Base-by-base conservation (phyloP, 2,888 invertebrate genomes). In the Sisyra terminalis region DNA sequence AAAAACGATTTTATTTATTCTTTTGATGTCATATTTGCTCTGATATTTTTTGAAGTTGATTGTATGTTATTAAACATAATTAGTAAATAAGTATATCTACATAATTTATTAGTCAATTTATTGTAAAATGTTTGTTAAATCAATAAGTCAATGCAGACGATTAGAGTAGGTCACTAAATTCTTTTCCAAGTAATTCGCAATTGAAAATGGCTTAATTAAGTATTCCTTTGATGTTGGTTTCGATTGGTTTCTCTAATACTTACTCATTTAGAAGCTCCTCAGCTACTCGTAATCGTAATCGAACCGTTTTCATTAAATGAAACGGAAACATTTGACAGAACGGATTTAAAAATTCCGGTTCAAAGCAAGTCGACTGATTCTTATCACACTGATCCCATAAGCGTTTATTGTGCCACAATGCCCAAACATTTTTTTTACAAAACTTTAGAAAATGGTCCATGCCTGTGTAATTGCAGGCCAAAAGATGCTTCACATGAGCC, bases 221-320 rank as follows among this genome's bases (percentile, higher is more conserved):
- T 6, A 9, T 9, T 32, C 32, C 4, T 11, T 40, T 13, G 32
- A 32, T 32, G n/a, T 32, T n/a, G 4, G n/a, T 32, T 11, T 35
- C 8, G 8, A 29, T 16, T 11, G 13, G 13, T 9, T 37, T 16
- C n/a, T 11, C n/a, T 11, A 35, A 14, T 29, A 39, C 29, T 61
- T 73, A 67, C 58, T 83, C 80, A 49, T 75, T 67, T 44, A 89
- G 64, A 41, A 89, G 64, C 47, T 73, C 69, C 54, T 82, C 78
- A 38, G 83, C 75, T 10, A 82, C 69, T 46, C 72, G 70, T 51
- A 88, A 67, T 47, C 87, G 70, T 52, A 89, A 60, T 46, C 89
- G 69, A 16, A 89, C 88, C 48, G 84, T 72, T 62, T 89, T 90
- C 82, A 88, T 83, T 49, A 81, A 83, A 59, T 89, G 89, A 60